Evolutionary conservation across 37 sponge, comb jelly and placozoan species (phyloP).

Genomic region (Mnemiopsis leidyi): DNA sequence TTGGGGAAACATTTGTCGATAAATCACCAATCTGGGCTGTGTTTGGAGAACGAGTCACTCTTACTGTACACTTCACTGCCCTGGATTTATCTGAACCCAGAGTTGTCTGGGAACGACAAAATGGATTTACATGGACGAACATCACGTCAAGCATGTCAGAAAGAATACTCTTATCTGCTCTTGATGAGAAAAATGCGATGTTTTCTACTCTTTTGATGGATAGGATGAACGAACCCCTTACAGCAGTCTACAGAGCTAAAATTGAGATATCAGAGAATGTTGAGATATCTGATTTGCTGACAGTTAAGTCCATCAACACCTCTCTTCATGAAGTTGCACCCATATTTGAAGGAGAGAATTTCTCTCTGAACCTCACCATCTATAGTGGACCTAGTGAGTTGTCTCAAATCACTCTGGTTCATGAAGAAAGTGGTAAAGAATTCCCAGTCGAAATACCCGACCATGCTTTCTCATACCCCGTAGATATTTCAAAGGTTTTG

Average conservation of each 20-base stretch:
- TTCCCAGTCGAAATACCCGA: background rate
- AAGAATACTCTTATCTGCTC: background rate
- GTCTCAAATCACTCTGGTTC: background rate
- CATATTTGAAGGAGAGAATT: background rate
- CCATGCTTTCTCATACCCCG: background rate
- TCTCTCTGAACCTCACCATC: background rate
- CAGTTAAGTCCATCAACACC: background rate
- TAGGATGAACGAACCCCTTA: background rate
- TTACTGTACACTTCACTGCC: background rate
- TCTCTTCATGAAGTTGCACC: background rate
- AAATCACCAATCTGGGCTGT: background rate
- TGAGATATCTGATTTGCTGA: background rate
- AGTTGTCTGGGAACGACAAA: background rate
- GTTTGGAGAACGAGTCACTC: background rate
- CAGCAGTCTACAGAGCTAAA: background rate
- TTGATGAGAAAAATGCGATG: background rate
- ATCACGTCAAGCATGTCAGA: background rate
- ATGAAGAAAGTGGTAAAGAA: background rate
- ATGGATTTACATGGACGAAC: background rate
- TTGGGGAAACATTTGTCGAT: background rate
- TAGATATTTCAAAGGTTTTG: background rate
- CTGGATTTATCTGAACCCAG: background rate
- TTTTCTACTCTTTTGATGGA: background rate
- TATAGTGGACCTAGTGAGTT: background rate
- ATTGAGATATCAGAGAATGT: background rate